Evolutionary conservation across 2,113 vertebrate species (phyloP), one percentile per base, ranked within the genome.

Genomic region (Reinhardtius hippoglossoides): DNA sequence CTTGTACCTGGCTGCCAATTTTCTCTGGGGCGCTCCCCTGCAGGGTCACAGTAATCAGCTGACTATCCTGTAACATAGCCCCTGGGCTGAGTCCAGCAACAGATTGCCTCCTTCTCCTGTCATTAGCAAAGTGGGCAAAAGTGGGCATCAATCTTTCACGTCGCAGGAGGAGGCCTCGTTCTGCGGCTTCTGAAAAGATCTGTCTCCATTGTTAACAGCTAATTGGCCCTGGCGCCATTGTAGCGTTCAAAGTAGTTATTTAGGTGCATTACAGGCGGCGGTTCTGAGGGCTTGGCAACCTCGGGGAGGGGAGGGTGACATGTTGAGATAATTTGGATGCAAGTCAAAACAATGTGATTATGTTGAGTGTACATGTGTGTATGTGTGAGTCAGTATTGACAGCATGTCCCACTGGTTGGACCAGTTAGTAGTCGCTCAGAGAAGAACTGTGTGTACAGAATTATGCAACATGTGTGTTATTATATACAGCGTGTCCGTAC

Each of bases 201-300:
- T 87, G 91, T 92, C 91, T 94, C 82, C 82, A 78, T 82, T 86
- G 88, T 89, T 89, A 88, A 76, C 82, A 90, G 90, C 92, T 92
- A 94, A 94, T 93, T 93, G 93, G 89, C 85, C 71, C 90, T 93
- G 93, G 92, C 91, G 90, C 92, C 94, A 88, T 83, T 76, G 88
- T 82, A 78, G 90, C 83, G 79, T 86, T 84, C 74, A 88, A 91
- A 87, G 90, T 93, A 92, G 89, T 92, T 82, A 94, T 95, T 94
- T 92, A 90, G 87, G 85, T 85, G 84, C 91, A 93, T 94, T 93
- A 93, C 90, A 90, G 91, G 79, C 67, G 50, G 81, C 74, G 82
- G 78, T 54, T 85, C 78, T 55, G 64, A 89, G 80, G 74, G 66
- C 63, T 83, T 78, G 46, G 80, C 78, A 88, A 78, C 82, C 74